Base-by-base conservation (phyloP, 2,113 vertebrate genomes). In the Pseudopodoces humilis region DNA sequence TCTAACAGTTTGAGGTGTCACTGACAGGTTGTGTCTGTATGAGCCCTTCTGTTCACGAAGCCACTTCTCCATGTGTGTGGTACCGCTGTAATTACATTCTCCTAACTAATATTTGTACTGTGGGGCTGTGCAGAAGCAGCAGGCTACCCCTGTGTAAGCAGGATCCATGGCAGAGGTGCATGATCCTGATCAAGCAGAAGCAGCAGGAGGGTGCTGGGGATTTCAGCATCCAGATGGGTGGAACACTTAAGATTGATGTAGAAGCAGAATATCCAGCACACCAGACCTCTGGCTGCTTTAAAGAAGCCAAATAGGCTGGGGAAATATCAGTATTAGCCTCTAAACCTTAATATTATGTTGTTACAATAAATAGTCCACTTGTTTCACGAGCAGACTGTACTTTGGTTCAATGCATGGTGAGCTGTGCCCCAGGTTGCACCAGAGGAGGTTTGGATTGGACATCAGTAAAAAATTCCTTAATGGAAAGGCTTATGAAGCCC, bases 11-110 rank as follows among this genome's bases (percentile, higher is more conserved):
- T 35, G 71, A 70, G 17, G 44, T 27, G 55, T 10, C 30, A 17
- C n/a, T 35, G 58, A 18, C 5, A 60, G 77, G 19, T 21, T 30
- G 44, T 23, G 35, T 6, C 64, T 47, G 17, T 15, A 5, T 2
- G 17, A 50, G 22, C 31, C 65, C 44, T 83, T 46, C 35, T 28
- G n/a, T 83, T 85, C 53, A 35, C 11, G 11, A 17, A 44, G 27
- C 47, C 1, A 0, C n/a, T 43, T 91, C 58, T n/a, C 25, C 0
- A 0, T n/a, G n/a, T 31, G 52, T 14, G 15, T n/a, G 35, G 52
- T n/a, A 8, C 62, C 60, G 58, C 74, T 82, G 87, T 78, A 89
- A 96, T 71, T 91, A 44, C 70, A 46, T 27, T 79, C 62, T 82
- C 46, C 86, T 91, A 84, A 79, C 87, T 79, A 79, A n/a, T 82